These are phyloP conservation scores for Capromys pilorides DNA, from an alignment of 2,797 vertebrate species.

Conservation along the genomic window DNA sequence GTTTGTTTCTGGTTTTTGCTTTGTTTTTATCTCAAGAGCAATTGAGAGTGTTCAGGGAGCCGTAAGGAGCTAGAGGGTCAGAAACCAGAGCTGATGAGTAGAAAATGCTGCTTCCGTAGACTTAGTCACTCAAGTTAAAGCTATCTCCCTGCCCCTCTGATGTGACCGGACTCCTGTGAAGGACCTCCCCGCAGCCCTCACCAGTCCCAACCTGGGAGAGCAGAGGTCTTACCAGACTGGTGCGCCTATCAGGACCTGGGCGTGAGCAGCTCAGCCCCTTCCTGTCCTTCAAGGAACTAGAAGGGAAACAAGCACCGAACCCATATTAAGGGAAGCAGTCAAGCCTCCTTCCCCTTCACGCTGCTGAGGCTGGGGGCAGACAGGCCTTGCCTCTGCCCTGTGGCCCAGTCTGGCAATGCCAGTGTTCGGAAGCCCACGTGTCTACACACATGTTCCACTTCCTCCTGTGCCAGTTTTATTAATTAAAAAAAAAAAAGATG, in stretches of 20 bases:
- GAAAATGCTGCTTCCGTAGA: background rate
- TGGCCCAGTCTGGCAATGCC: too few relatives aligned
- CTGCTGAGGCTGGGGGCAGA: too few relatives aligned
- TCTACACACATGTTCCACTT: background rate
- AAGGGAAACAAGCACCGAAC: background rate
- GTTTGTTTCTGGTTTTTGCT: background rate
- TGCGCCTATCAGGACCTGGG: background rate
- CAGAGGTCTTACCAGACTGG: background rate
- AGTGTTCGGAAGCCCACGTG: background rate
- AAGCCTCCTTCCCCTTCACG: background rate
- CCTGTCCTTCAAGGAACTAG: background rate
- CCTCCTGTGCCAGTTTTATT: background rate
- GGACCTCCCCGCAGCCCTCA: background rate
- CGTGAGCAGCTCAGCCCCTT: background rate
- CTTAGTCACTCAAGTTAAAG: background rate
- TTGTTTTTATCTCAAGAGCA: background rate
- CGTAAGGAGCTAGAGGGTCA: background rate
- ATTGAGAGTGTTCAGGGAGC: background rate
- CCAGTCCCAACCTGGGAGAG: background rate
- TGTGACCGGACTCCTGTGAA: accelerated
- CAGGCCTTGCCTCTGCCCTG: background rate
- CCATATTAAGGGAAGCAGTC: accelerated
- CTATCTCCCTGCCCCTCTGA: too few relatives aligned
- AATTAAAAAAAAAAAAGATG: background rate
- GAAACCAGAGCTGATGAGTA: background rate